These are phyloP conservation scores for Chymomyza amoena DNA, from an alignment of 2,888 invertebrate genomes.

Conservation along the genomic window DNA sequence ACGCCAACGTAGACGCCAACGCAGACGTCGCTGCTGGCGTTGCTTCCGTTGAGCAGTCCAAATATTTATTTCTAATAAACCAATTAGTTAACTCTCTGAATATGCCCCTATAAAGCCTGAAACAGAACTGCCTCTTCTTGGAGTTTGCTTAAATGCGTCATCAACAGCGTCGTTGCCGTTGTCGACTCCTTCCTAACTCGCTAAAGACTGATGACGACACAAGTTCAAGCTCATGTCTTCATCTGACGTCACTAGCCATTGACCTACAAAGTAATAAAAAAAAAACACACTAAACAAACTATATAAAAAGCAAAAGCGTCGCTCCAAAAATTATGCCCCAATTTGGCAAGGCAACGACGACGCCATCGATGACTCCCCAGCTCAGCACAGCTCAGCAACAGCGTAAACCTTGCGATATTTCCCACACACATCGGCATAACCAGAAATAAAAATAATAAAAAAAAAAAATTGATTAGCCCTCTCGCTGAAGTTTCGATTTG, in stretches of 20 bases:
- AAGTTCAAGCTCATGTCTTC: neutral
- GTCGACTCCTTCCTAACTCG: neutral
- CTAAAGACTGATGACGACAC: neutral
- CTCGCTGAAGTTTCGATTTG: slow-evolving; percentile 4
- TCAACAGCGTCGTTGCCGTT: neutral
- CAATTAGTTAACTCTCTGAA: neutral
- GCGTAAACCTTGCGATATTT: slow-evolving; percentile 16
- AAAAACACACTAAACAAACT: too few relatives aligned
- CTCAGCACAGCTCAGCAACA: slow-evolving; percentile 9
- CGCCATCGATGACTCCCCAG: neutral
- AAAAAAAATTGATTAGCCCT: slow-evolving; percentile 40
- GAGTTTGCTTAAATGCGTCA: neutral
- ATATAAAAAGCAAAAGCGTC: neutral
- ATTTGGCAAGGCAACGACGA: slow-evolving; percentile 4
- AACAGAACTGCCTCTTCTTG: neutral
- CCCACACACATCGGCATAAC: slow-evolving; percentile 26
- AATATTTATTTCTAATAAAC: neutral
- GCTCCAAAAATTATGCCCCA: neutral
- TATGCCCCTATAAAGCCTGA: neutral
- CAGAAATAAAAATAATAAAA: slow-evolving; percentile 25
- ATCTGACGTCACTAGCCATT: neutral
- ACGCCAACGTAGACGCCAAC: neutral
- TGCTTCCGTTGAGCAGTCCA: neutral
- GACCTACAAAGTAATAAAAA: neutral
- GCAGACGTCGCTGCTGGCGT: neutral